Conservation (phyloP, 2,888 invertebrate species). For the Apodemia hepburni region DNA sequence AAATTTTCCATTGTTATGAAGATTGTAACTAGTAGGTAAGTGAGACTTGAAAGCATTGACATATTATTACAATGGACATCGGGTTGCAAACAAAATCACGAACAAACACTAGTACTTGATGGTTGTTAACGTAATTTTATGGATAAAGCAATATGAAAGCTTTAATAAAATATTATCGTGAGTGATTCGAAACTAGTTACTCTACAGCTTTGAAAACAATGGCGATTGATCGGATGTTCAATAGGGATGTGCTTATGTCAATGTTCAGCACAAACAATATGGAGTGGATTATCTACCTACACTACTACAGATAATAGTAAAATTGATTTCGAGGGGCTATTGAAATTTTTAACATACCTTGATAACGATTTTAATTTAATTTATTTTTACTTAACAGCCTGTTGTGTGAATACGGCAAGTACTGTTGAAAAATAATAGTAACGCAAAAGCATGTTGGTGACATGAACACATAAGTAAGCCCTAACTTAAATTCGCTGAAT, state of each 20-base stretch:
- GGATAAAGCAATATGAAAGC: background rate
- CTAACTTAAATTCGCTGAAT: too few relatives aligned
- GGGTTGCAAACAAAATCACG: too few relatives aligned
- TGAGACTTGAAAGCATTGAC: too few relatives aligned
- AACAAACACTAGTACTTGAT: too few relatives aligned
- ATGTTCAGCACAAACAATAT: constrained; percentile 8
- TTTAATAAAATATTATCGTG: background rate
- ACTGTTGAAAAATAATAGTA: too few relatives aligned
- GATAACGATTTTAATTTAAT: background rate
- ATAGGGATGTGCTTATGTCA: constrained; percentile 11
- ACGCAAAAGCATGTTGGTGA: too few relatives aligned
- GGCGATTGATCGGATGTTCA: constrained; percentile 1
- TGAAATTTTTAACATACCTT: background rate
- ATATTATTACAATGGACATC: too few relatives aligned
- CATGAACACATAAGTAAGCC: too few relatives aligned
- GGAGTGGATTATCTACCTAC: constrained; percentile 6
- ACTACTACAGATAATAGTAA: constrained; percentile 1
- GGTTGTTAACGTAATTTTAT: background rate
- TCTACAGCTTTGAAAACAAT: background rate
- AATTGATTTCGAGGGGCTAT: background rate
- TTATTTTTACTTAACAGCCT: background rate
- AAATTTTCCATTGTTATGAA: too few relatives aligned
- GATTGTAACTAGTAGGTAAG: too few relatives aligned
- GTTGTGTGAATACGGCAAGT: background rate
- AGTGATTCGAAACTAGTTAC: background rate